These are phyloP conservation scores for Syngnathus typhle DNA, from an alignment of 2,113 vertebrate genomes.

Conservation along the genomic window DNA sequence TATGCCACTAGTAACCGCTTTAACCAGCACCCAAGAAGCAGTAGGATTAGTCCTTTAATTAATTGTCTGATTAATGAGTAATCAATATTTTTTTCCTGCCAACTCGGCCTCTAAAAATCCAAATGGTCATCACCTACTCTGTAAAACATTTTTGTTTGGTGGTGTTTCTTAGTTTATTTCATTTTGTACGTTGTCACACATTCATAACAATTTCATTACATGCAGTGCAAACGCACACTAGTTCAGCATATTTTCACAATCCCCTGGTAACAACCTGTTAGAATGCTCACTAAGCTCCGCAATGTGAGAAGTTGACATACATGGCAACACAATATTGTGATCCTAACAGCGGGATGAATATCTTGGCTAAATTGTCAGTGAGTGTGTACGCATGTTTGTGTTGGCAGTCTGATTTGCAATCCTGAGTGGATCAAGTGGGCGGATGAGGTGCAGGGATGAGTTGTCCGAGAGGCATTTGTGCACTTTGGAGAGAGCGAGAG, in stretches of 20 bases:
- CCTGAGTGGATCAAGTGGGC: constrained; percentile 62
- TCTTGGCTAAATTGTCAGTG: background rate
- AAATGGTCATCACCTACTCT: too few species aligned
- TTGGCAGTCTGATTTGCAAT: constrained; percentile 63
- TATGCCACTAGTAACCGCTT: too few species aligned
- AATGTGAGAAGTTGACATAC: background rate
- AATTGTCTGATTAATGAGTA: too few species aligned
- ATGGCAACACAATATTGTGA: background rate
- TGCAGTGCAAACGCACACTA: background rate
- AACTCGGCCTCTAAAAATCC: too few species aligned
- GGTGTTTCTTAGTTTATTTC: too few species aligned
- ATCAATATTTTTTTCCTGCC: too few species aligned
- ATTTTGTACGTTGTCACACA: too few species aligned
- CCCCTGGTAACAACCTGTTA: background rate
- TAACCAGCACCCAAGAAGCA: too few species aligned
- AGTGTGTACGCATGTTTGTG: constrained; percentile 25
- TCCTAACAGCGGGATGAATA: background rate
- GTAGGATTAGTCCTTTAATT: too few species aligned
- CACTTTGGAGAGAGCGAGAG: constrained; percentile 33
- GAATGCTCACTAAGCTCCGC: background rate
- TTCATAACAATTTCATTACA: too few species aligned
- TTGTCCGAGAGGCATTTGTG: constrained; percentile 46
- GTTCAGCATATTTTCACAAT: background rate
- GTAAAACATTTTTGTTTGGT: too few species aligned
- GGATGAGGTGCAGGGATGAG: constrained; percentile 62